Conservation (phyloP, 2,797 vertebrate species). For the Acanthurus lineatus region DNA sequence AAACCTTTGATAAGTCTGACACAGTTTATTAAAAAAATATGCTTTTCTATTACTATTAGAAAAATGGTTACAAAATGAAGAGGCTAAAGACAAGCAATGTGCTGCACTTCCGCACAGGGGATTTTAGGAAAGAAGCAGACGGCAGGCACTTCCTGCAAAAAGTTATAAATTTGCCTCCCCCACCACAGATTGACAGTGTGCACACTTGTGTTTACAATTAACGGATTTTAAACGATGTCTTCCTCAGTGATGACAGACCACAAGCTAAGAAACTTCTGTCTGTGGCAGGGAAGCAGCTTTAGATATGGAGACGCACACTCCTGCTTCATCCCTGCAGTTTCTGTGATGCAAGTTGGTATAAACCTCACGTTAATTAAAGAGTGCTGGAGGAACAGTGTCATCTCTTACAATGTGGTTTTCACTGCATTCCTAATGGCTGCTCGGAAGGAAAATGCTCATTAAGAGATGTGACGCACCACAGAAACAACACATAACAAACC, state of each 20-base stretch:
- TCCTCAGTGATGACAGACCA: constrained; percentile 75
- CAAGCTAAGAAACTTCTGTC: constrained; percentile 47
- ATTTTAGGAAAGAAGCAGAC: background rate
- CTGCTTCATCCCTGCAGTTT: constrained; percentile 11
- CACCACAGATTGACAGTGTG: constrained; percentile 56
- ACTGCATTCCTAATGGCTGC: constrained; percentile 9
- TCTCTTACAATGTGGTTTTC: constrained; percentile 35
- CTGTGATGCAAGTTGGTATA: constrained; percentile 28
- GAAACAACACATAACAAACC: background rate
- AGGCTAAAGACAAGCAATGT: background rate
- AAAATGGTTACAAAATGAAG: background rate
- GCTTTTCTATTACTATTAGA: background rate
- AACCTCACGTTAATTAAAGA: constrained; percentile 50
- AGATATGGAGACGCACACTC: constrained; percentile 24
- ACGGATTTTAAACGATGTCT: constrained; percentile 64
- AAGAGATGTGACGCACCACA: constrained; percentile 5
- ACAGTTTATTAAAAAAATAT: constrained; percentile 1
- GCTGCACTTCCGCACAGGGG: background rate
- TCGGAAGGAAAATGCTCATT: constrained; percentile 4
- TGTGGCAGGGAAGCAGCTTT: constrained; percentile 28
- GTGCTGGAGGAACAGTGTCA: constrained; percentile 21
- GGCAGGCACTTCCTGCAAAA: constrained; percentile 18
- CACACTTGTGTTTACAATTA: constrained; percentile 63
- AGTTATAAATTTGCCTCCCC: constrained; percentile 33
- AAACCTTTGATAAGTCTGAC: background rate